phyloP scores from a whole-genome alignment of 2,113 vertebrate genomes.

The Brevimyrus niger region DNA sequence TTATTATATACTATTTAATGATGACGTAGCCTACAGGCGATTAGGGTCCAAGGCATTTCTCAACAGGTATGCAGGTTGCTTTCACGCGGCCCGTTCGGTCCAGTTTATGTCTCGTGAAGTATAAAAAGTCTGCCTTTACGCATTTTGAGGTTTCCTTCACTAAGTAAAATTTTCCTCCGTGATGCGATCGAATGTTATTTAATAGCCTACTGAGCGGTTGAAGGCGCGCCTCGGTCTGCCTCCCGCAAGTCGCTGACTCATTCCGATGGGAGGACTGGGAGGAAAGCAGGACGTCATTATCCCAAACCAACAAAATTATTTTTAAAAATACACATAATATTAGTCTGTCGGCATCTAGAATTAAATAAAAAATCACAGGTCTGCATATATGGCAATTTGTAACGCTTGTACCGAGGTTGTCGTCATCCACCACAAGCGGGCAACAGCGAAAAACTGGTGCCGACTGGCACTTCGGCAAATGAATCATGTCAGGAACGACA shows the following conservation, averaged over 20 bases:
- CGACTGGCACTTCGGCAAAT: neutral
- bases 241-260: constrained; percentile 2
- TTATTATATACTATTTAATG: neutral
- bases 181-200: neutral
- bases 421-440: neutral
- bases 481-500: neutral
- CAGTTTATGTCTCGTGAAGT: neutral
- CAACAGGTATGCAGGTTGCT: neutral
- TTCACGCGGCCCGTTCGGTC: neutral
- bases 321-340: neutral
- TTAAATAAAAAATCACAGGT: neutral
- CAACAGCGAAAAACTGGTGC: neutral
- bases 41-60: neutral
- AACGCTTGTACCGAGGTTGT: neutral
- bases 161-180: neutral
- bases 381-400: neutral
- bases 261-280: neutral
- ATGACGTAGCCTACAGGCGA: neutral
- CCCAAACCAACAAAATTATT: neutral
- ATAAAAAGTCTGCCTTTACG: neutral
- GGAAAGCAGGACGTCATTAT: neutral
- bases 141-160: neutral
- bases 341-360: neutral
- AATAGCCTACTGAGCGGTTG: neutral
- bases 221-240: neutral